Evolutionary conservation across 2,113 vertebrate species (phyloP), one percentile per base, ranked within the genome.

Genomic region (Misgurnus mizolepis): DNA sequence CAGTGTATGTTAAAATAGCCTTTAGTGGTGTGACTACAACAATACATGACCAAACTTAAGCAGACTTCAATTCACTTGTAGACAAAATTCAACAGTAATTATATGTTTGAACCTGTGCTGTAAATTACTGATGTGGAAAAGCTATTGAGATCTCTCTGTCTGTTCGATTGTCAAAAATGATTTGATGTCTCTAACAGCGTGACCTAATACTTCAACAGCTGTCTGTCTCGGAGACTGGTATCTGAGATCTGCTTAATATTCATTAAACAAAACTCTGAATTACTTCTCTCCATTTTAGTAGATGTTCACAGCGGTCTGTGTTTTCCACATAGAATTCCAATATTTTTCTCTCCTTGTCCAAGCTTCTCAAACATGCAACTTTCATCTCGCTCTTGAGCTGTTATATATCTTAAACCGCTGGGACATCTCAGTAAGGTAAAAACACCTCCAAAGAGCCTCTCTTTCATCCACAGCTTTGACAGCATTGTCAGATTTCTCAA

Each of bases 301-400:
- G 43, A 39, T 64, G 58, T 49, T 61, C 53, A 61, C 7, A 61
- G 27, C 40, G 69, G 49, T 15, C 10, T 34, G 58, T 64, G 9
- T 18, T 39, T 34, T 75, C 8, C 43, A 64, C 43, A 62, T 3
- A 78, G 34, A 1, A 8, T 60, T 8, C 39, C 49, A 50, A 8
- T 22, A 17, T 74, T 50, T 76, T 17, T 60, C 43, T 62, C 17
- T 76, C 66, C 58, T 56, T 82, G n/a, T 10, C 43, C 43, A 65
- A 39, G 12, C 39, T 78, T 80, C 22, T 34, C 58, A 70, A 34
- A 60, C 61, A 45, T 70, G 40, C 11, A 17, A 50, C 66, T 82
- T 77, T 82, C 22, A 14, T 73, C 50, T 81, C 73, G 80, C 40
- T 3, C 82, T 81, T 2, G 65, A 61, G 80, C 82, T 85, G 66